Percentiles rank a stretch among this genome's conserved stretches.
Conservation (phyloP, 2,888 invertebrate genomes). For the Celastrina argiolus region DNA sequence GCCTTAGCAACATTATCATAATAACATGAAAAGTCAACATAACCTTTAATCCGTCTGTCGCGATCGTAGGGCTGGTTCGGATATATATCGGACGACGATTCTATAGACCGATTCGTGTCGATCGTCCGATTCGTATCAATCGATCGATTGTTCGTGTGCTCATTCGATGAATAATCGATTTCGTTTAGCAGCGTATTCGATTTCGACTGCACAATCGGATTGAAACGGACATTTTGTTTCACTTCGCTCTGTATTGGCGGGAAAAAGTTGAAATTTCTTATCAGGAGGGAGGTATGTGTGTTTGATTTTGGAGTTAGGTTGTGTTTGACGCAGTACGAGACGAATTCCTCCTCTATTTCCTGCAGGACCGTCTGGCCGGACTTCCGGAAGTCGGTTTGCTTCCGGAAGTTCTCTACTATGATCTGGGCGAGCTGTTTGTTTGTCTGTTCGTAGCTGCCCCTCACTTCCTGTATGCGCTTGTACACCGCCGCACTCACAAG, state of each 20-base stretch:
- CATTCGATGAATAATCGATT: constrained; percentile 60
- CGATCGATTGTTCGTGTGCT: constrained; percentile 58
- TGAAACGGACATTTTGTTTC: constrained; percentile 70
- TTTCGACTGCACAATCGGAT: constrained; percentile 78
- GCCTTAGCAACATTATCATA: constrained; percentile 84
- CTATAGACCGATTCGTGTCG: constrained; percentile 49
- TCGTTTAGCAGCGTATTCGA: constrained; percentile 63
- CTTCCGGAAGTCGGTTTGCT: constrained; percentile 86
- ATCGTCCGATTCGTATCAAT: constrained; percentile 26
- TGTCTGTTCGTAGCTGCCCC: constrained; percentile 83
- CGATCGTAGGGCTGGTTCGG: constrained; percentile 70
- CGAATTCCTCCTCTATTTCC: constrained; percentile 89
- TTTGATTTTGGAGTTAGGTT: constrained; percentile 78
- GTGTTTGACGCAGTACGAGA: constrained; percentile 83
- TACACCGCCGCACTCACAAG: constrained; percentile 92
- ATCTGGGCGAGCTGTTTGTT: constrained; percentile 89
- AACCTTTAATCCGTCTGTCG: constrained; percentile 85
- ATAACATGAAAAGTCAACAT: constrained; percentile 91
- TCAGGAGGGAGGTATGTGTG: constrained; percentile 90
- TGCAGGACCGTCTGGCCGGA: constrained; percentile 93
- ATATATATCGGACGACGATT: constrained; percentile 65
- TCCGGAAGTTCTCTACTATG: constrained; percentile 88
- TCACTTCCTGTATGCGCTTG: constrained; percentile 88
- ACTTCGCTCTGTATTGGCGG: constrained; percentile 73
- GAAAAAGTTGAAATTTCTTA: constrained; percentile 91